Conservation (phyloP, 2,113 vertebrate genomes). For the Corvus cornix region DNA sequence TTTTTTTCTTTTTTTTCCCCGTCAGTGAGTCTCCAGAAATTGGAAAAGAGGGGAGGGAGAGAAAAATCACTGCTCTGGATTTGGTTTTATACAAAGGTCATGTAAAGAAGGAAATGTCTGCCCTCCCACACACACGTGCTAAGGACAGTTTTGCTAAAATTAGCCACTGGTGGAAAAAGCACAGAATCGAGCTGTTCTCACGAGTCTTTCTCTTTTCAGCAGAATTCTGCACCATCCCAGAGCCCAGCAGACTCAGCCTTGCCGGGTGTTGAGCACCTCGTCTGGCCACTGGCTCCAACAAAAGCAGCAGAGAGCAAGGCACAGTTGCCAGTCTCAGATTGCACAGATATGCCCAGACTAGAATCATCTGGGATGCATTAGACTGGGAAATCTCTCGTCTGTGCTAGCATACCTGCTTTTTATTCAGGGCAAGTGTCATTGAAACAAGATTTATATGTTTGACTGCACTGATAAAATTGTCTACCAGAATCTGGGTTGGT, state of each 20-base stretch:
- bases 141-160: neutral
- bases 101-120: neutral
- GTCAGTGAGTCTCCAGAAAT: neutral
- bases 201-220: neutral
- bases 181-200: neutral
- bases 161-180: neutral
- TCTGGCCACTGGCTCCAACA: neutral
- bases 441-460: neutral
- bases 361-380: conserved; percentile 22
- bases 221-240: neutral
- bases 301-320: neutral
- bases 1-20: neutral
- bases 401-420: conserved; percentile 7
- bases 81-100: neutral
- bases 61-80: neutral
- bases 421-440: neutral
- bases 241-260: neutral
- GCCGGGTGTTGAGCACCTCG: neutral
- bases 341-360: neutral
- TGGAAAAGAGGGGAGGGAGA: neutral
- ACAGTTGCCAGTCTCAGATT: neutral
- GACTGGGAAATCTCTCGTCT: neutral
- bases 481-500: conserved; percentile 30
- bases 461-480: neutral
- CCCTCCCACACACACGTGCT: neutral